Conservation (phyloP, 1,140 invertebrate genomes). For the Charaxes varanes region DNA sequence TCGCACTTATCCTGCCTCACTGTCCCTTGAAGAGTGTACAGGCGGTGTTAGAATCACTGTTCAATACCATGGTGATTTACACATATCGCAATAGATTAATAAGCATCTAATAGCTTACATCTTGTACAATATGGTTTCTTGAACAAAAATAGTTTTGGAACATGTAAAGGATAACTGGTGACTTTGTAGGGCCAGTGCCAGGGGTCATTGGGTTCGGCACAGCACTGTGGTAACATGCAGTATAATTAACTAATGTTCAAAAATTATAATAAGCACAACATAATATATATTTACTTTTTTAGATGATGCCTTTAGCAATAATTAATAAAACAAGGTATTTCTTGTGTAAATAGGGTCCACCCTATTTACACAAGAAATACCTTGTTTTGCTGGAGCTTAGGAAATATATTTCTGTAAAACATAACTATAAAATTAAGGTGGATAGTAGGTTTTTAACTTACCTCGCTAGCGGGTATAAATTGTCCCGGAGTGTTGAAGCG, state of each 20-base stretch:
- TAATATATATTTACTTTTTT: not conserved
- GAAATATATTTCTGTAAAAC: no score
- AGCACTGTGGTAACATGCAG: conserved; percentile 12
- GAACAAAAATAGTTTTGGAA: conserved; percentile 24
- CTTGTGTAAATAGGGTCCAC: no score
- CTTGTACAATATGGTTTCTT: conserved; percentile 26
- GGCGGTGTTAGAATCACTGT: no score
- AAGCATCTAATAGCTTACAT: conserved; percentile 18
- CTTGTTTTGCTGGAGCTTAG: no score
- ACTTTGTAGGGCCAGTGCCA: conserved; percentile 41
- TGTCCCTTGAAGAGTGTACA: no score
- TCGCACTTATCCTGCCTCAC: no score
- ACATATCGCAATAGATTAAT: conserved; percentile 25
- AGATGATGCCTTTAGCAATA: not conserved
- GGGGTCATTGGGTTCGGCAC: conserved; percentile 19
- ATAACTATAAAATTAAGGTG: no score
- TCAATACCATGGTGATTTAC: conserved; percentile 26
- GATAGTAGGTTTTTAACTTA: conserved; percentile 26
- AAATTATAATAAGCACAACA: not conserved
- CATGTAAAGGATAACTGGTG: conserved; percentile 46
- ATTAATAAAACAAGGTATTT: not conserved
- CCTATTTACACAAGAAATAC: no score
- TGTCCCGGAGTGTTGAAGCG: conserved; percentile 50
- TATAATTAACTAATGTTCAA: not conserved
- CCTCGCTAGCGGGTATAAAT: conserved; percentile 48